Conservation (phyloP, 2,797 vertebrate species). For the Peromyscus nudipes region DNA sequence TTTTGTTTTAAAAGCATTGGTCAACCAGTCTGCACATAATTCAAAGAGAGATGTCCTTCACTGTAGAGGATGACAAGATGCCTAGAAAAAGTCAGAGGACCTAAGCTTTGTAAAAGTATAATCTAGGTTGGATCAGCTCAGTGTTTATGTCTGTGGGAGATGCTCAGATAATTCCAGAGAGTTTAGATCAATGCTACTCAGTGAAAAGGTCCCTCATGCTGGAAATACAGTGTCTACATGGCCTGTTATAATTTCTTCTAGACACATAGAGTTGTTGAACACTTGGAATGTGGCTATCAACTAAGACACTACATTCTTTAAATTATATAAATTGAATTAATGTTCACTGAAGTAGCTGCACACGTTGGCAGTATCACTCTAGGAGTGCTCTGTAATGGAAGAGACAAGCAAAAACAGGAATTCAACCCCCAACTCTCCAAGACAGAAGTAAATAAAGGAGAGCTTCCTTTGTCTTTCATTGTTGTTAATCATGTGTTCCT, state of each 20-base stretch:
- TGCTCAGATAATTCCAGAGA: neutral
- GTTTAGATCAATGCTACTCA: neutral
- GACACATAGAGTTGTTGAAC: neutral
- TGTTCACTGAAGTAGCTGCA: neutral
- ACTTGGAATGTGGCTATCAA: neutral
- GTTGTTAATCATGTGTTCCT: neutral
- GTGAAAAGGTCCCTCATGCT: neutral
- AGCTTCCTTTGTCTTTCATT: neutral
- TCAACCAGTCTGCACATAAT: neutral
- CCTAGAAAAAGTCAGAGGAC: neutral
- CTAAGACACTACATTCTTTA: neutral
- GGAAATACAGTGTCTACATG: neutral
- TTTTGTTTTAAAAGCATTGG: neutral
- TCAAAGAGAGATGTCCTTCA: neutral
- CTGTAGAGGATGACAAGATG: neutral
- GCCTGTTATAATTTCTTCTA: neutral
- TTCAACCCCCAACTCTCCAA: neutral
- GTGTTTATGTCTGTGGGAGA: neutral
- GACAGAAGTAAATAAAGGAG: neutral
- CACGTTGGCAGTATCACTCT: neutral
- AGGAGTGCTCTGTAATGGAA: neutral
- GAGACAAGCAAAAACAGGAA: neutral
- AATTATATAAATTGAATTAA: neutral
- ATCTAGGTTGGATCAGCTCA: neutral
- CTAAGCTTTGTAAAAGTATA: constrained; percentile 18